Percentiles rank a stretch among this genome's conserved stretches.
phyloP scores from a whole-genome alignment of 2,113 vertebrate genomes.

The Boulengeromyrus knoepffleri region DNA sequence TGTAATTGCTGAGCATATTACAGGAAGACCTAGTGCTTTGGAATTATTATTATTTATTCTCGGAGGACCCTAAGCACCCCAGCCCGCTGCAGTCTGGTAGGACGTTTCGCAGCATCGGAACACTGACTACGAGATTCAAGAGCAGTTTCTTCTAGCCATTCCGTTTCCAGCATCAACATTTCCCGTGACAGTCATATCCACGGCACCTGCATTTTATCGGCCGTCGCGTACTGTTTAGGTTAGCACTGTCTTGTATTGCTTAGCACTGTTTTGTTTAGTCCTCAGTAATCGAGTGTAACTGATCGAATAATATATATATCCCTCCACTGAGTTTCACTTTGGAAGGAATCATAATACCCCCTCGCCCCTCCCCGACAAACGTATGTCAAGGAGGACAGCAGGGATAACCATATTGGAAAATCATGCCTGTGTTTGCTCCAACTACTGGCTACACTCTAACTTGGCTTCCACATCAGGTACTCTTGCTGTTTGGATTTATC shows the following conservation, averaged over 20 bases:
- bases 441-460: background rate
- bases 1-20: background rate
- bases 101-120: background rate
- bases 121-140: background rate
- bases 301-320: background rate
- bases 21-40: background rate
- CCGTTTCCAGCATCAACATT: background rate
- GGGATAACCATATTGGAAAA: constrained; percentile 9
- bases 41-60: background rate
- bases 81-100: background rate
- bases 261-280: background rate
- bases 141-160: background rate
- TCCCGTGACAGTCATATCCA: background rate
- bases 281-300: background rate
- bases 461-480: background rate
- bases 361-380: background rate
- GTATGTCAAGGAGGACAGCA: background rate
- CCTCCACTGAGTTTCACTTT: background rate
- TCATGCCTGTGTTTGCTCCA: background rate
- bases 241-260: background rate
- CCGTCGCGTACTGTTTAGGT: background rate
- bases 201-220: background rate
- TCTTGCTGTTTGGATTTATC: background rate
- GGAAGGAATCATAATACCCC: background rate
- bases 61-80: background rate